These are phyloP conservation scores for Oxytorus armatus DNA, from an alignment of 2,888 invertebrate genomes.

Conservation along the genomic window DNA sequence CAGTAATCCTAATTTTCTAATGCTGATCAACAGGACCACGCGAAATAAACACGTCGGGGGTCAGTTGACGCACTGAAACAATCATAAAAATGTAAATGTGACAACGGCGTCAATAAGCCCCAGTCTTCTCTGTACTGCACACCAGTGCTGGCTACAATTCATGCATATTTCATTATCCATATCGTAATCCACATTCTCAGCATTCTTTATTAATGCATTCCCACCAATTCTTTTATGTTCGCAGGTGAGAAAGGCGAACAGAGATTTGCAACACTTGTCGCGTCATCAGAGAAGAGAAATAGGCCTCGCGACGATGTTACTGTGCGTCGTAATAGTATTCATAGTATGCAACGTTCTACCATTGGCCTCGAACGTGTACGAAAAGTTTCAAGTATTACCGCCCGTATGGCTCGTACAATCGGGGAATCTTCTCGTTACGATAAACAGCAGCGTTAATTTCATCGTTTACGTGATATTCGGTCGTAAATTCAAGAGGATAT, in stretches of 20 bases:
- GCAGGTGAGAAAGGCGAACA: constrained; percentile 94
- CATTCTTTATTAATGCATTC: constrained; percentile 2
- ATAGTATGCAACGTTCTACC: constrained; percentile 96
- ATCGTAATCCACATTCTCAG: background rate
- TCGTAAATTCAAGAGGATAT: constrained; percentile 96
- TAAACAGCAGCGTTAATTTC: constrained; percentile 99
- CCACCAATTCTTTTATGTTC: constrained; percentile 68
- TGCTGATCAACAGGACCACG: too few species aligned
- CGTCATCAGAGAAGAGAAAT: constrained; percentile 96
- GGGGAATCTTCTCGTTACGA: constrained; percentile 96
- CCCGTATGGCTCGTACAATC: constrained; percentile 91
- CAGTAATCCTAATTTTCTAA: too few species aligned
- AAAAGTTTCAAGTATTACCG: constrained; percentile 90
- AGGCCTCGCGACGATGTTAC: constrained; percentile 96
- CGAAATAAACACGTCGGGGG: too few species aligned
- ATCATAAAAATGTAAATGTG: too few species aligned
- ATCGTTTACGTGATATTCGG: constrained; percentile 99
- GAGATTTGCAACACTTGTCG: constrained; percentile 95
- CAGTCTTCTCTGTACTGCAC: too few species aligned
- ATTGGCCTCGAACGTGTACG: constrained; percentile 93
- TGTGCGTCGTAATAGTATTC: constrained; percentile 97
- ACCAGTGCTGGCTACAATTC: background rate
- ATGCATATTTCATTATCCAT: background rate
- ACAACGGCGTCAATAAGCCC: too few species aligned
- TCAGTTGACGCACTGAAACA: too few species aligned